Base-by-base conservation (phyloP, 2,888 invertebrate species). In the Cantharis lateralis region DNA sequence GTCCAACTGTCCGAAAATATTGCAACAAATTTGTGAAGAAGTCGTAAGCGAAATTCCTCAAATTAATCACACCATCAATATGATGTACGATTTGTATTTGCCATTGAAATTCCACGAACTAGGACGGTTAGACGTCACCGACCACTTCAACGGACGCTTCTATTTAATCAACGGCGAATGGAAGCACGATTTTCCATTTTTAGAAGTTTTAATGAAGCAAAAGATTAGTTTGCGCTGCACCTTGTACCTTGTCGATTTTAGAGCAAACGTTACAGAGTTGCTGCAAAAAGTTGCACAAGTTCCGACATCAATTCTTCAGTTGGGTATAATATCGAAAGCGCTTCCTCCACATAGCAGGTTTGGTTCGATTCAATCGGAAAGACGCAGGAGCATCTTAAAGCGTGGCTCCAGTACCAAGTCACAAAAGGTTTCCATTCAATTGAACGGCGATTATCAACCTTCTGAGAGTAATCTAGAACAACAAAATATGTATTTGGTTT, bases 211-310 rank as follows among this genome's bases (percentile, higher is more conserved):
- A 16, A 84, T 84, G 75, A 76, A 79, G 2, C 77, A 82, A 62
- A 76, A 81, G 61, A 81, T 84, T 16, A 84, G 83, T 5, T 82
- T 86, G 0, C 76, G 78, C 1, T 74, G 77, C 5, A 84, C 85
- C 0, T 84, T 87, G 75, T 87, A 87, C 71, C 77, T 87, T 7
- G 84, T 87, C 15, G 86, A 87, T 77, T 86, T 83, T 78, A 82
- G 81, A 15, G 82, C 78, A 82, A 80, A 78, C 79, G 73, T 20
- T 28, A 61, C 20, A 15, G 70, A 74, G 16, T 26, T 68, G 20
- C 68, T 26, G 1, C 28, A 75, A 70, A 74, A 62, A 62, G 24
- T 66, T 66, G 16, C 20, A 2, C 2, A n/a, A 24, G 64, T 66
- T 20, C 13, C 64, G 9, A 20, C 64, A 15, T n/a, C 16, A 9